phyloP scores from a whole-genome alignment of 2,888 invertebrate genomes.

The Chalcis sispes region DNA sequence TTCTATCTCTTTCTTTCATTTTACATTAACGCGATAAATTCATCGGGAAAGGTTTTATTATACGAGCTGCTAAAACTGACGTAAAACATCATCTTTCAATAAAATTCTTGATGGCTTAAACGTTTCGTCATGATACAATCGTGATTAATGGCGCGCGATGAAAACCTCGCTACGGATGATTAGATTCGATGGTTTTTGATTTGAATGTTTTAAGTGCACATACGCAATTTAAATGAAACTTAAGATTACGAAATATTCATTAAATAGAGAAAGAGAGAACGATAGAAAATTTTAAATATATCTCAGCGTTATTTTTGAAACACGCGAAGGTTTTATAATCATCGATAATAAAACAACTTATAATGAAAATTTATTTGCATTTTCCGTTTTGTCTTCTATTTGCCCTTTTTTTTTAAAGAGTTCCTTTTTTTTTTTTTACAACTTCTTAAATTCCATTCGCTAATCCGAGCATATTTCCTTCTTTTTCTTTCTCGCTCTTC shows the following conservation, averaged over 20 bases:
- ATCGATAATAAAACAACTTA: too few species aligned
- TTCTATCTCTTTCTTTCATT: neutral
- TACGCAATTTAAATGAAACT: constrained; percentile 19
- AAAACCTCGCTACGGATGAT: constrained; percentile 1
- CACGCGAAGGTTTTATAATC: too few species aligned
- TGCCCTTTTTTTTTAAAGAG: neutral
- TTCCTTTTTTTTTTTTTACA: constrained; percentile 11
- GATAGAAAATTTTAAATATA: too few species aligned
- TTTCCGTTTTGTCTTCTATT: neutral
- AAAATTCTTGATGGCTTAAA: constrained; percentile 26
- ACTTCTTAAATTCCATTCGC: too few species aligned
- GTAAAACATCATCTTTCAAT: constrained; percentile 40
- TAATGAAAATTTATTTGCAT: too few species aligned
- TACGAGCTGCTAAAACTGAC: constrained; percentile 51
- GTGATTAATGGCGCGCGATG: constrained; percentile 20
- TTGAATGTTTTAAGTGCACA: too few species aligned
- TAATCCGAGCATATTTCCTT: constrained; percentile 39
- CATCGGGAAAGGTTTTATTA: constrained; percentile 36
- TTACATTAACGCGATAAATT: neutral
- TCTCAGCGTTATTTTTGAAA: neutral
- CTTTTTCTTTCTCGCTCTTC: neutral
- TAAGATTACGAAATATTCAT: neutral
- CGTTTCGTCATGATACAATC: constrained; percentile 9
- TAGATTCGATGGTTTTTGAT: too few species aligned
- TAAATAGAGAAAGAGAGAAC: too few species aligned